A percentile compares a stretch with the other conserved stretches of the same genome.
Conservation (phyloP, 2,797 vertebrate genomes). For the Cossypha caffra region DNA sequence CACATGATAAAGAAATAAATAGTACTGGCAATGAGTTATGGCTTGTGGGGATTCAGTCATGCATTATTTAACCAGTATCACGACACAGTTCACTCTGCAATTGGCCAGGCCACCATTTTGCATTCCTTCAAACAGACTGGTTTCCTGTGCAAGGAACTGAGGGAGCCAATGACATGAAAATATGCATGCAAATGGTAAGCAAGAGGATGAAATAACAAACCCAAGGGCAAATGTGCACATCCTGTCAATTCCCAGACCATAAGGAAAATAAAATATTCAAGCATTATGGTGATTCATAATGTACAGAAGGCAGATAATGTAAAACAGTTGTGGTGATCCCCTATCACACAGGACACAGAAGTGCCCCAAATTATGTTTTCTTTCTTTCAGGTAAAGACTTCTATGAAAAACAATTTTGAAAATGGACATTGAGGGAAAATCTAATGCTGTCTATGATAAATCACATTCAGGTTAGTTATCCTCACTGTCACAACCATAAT, state of each 20-base stretch:
- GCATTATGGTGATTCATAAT: neutral
- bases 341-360: neutral
- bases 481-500: neutral
- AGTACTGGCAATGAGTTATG: neutral
- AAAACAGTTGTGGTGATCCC: neutral
- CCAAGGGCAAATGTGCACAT: constrained; percentile 2
- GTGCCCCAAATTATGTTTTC: neutral
- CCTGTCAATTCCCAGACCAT: neutral
- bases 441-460: neutral
- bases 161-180: constrained; percentile 2
- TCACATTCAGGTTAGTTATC: neutral
- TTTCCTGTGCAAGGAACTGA: neutral
- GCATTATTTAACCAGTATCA: constrained; percentile 25
- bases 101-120: constrained; percentile 27
- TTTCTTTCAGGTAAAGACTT: neutral
- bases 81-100: neutral
- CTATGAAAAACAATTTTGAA: neutral
- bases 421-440: neutral
- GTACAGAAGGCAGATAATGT: neutral
- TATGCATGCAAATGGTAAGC: neutral
- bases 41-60: neutral
- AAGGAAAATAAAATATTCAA: neutral
- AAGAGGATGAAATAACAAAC: constrained; percentile 29
- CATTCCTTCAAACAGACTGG: neutral
- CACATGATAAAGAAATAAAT: constrained; percentile 33